phyloP scores from a whole-genome alignment of 1,140 invertebrate species.

The Watersipora subatra region DNA sequence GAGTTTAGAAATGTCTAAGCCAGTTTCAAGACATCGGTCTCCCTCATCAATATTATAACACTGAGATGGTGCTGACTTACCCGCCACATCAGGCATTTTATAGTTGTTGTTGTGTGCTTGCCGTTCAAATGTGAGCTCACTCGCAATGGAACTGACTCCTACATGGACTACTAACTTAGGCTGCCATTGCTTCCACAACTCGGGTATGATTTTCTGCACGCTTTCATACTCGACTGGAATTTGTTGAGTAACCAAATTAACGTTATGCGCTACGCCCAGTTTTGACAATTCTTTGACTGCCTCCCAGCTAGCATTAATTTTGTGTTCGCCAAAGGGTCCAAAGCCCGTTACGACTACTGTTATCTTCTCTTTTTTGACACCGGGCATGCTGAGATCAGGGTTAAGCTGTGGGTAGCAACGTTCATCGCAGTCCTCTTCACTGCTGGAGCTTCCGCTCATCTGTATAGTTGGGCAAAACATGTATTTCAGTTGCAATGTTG shows the following conservation, averaged over 20 bases:
- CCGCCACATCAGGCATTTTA: conserved; percentile 30
- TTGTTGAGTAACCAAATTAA: conserved; percentile 22
- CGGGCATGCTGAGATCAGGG: not conserved
- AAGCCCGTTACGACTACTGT: conserved; percentile 53
- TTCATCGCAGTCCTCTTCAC: not conserved
- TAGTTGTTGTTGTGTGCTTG: conserved; percentile 42
- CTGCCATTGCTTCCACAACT: conserved; percentile 28
- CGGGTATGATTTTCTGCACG: conserved; percentile 27
- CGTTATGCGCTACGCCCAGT: conserved; percentile 25
- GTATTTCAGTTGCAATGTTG: too few species aligned
- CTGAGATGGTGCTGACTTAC: conserved; percentile 17
- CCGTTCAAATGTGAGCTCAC: conserved; percentile 41
- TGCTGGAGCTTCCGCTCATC: not conserved
- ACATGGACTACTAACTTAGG: conserved; percentile 43
- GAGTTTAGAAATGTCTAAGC: conserved; percentile 36
- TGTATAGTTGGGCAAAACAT: too few species aligned
- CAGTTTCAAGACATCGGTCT: conserved; percentile 27
- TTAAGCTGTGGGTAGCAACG: not conserved
- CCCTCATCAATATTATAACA: conserved; percentile 30
- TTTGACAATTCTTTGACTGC: conserved; percentile 49
- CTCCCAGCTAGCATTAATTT: conserved; percentile 63
- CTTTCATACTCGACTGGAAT: conserved; percentile 32
- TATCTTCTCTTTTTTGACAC: not conserved
- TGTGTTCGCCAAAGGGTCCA: conserved; percentile 55
- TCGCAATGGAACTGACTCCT: conserved; percentile 42